These are phyloP conservation scores for Portunus trituberculatus DNA, from an alignment of 1,140 invertebrate genomes.

Conservation along the genomic window DNA sequence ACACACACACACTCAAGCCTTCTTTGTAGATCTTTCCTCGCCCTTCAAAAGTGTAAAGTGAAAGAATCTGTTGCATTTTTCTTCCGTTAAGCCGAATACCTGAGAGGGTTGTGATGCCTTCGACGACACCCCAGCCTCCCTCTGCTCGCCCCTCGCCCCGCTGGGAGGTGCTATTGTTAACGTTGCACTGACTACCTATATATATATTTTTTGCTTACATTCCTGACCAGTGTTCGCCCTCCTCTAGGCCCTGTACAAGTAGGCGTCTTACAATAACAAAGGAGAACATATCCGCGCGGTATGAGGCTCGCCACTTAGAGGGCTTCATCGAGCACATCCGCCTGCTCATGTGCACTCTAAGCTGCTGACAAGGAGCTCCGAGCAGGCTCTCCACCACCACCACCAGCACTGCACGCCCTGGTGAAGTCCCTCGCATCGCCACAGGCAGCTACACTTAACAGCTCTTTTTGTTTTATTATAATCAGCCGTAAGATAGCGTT, in stretches of 20 bases:
- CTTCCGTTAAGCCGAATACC: conserved; percentile 52
- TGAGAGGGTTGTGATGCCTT: conserved; percentile 66
- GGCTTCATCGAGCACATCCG: background rate
- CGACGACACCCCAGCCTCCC: conserved; percentile 10
- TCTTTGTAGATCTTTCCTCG: conserved; percentile 43
- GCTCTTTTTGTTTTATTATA: background rate
- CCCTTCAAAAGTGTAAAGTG: conserved; percentile 69
- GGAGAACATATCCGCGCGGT: background rate
- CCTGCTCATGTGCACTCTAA: too few species aligned
- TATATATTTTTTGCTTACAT: conserved; percentile 4
- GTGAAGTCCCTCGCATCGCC: background rate
- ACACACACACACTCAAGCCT: background rate
- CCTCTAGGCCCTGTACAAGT: background rate
- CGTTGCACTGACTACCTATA: background rate
- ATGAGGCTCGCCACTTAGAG: background rate
- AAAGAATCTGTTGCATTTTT: conserved; percentile 56
- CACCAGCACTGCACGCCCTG: background rate
- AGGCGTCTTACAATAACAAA: background rate
- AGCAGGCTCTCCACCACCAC: background rate
- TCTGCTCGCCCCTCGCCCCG: background rate
- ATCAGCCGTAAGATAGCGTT: background rate
- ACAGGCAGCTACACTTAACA: background rate
- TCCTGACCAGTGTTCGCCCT: background rate
- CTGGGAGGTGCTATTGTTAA: background rate
- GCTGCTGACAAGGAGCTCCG: background rate